Base-by-base conservation (phyloP, 1,140 invertebrate genomes). In the Agrypnia vestita region DNA sequence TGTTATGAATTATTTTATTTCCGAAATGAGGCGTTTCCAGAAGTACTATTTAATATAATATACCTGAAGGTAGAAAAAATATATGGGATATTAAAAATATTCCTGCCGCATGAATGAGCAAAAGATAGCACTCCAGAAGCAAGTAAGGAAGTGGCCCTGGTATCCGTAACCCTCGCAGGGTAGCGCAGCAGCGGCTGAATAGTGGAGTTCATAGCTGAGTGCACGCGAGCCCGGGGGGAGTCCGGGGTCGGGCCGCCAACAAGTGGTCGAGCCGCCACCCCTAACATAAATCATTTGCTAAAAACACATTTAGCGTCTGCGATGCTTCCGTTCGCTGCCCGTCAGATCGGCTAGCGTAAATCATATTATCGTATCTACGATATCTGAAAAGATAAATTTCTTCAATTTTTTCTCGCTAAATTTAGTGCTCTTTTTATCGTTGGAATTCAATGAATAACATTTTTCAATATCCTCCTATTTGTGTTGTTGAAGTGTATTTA, bases 281-380 rank as follows among this genome's bases (percentile, higher is more conserved):
- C 19, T 71, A 9, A 64, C 74, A 82, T 82, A 82, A 82, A 82
- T 82, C 80, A 82, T 82, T 82, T 64, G 77, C 80, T 82, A 82
- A 82, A 82, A 82, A 82, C 80, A 82, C 80, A 82, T 82, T 82
- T 82, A 82, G 55, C 80, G 80, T 82, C 80, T 82, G 77, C 72
- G 62, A 19, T 82, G 49, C 80, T 76, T 79, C 80, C 80, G 80
- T 59, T 77, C 49, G 61, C 56, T 53, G 75, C 73, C 53, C 69
- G 76, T 78, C 64, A 69, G 69, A 79, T 79, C 69, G 67, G 72
- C 35, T 8, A 35, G 10, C 49, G 67, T 79, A 79, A 79, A 79
- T 79, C 69, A 79, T 73, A 73, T 59, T 69, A 78, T 71, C 11
- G 17, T 59, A 49, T 67, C 62, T 73, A 49, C n/a, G 43, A 44